Evolutionary conservation across 2,888 invertebrate genomes (phyloP), one percentile per base, ranked within the genome.

Genomic region (Antheraea assamensis): DNA sequence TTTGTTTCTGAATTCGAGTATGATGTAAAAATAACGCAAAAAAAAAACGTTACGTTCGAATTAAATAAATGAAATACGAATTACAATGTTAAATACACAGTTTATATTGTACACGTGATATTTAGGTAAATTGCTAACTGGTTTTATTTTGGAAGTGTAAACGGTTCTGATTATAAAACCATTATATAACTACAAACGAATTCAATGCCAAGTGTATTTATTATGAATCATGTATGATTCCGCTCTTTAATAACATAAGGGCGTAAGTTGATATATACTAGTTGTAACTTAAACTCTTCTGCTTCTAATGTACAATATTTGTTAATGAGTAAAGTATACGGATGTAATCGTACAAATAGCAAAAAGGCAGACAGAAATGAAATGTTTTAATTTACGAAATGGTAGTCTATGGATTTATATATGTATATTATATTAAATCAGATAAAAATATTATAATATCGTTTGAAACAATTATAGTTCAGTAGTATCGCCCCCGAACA

Each of bases 151-250:
- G 19, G 15, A 61, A 13, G 58, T 24, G 24, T 58, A 7, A 24
- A 58, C 58, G 15, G 61, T 24, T 61, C 3, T 61, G 3, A 58
- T 61, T 61, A 27, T 24, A 27, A 27, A 61, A 27, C 15, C 61
- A 15, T 13, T 15, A 61, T 61, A 27, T 61, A 27, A 61, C 27
- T 15, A 61, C 27, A 61, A 27, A 1, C 61, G 27, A 27, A 27
- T 61, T 61, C 61, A 61, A 61, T 61, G 61, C 61, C 61, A 61
- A 61, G 27, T 61, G 27, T 58, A 55, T 55, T 61, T 61, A 27
- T 61, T 61, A 61, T 61, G 61, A 61, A 27, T 61, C 61, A 61
- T 27, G 27, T 61, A 17, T 27, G 8, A 55, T 27, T 27, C 1
- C 27, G 13, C 15, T 61, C 1, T 15, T 27, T 13, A 61, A 13